Evolutionary conservation across 2,113 vertebrate genomes (phyloP), one percentile per base, ranked within the genome.

Genomic region (Bombycilla garrulus): DNA sequence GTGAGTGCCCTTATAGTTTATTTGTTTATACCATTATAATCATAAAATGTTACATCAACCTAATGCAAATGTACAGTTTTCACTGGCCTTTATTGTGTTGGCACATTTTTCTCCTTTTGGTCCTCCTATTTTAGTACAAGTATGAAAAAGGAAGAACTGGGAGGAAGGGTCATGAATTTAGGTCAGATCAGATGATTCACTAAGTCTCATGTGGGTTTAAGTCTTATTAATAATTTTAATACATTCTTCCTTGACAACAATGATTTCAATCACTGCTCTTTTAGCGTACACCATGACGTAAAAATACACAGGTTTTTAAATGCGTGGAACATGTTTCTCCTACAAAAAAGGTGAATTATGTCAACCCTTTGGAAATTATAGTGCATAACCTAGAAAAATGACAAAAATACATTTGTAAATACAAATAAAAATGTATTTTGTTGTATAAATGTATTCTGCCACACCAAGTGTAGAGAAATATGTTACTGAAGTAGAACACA

Each of bases 1-100:
- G 93, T 58, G 94, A 97, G 93, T 95, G 96, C 90, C 95, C 90
- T 96, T 95, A 85, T 29, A 89, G 70, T 94, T 92, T 93, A 86
- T 95, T 96, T 97, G 93, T 94, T 98, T 98, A 50, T 94, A 84
- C 91, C 97, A 73, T 92, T 97, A 94, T 92, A 97, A 97, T 97
- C 92, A 86, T 83, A 86, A 95, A 97, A 92, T 67, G 47, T 81
- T 95, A 88, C 72, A 58, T n/a, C 1, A 26, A 94, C 93, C 69
- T 84, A 96, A 85, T 65, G 73, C 69, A 88, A 79, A 96, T 77
- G 80, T 78, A 79, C 66, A 69, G 54, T 92, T 97, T 94, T 80
- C 90, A 88, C 73, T 81, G 51, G 26, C 92, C 91, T 96, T 95
- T 90, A 76, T 72, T 89, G 50, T n/a, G 70, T 70, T 82, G 84